A percentile compares a stretch with the other conserved stretches of the same genome.
Conservation (phyloP, 37 sponge, comb jelly and placozoan species). For the Lycopodina hypogea region DNA sequence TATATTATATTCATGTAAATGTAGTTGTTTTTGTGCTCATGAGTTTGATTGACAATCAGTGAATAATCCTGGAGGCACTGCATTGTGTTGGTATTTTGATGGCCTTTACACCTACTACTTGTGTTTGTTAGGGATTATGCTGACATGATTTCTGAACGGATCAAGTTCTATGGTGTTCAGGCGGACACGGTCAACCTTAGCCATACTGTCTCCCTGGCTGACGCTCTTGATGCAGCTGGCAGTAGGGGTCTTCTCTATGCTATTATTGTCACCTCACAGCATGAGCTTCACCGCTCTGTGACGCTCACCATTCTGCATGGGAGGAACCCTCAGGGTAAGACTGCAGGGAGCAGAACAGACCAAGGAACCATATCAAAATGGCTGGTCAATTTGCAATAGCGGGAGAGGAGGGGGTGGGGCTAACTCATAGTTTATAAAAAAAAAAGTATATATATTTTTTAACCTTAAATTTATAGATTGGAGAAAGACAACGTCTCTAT, state of each 20-base stretch:
- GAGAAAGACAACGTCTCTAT: no score
- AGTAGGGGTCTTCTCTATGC: conserved; percentile 67
- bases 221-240: conserved; percentile 64
- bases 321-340: conserved; percentile 75
- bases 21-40: neutral
- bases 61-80: neutral
- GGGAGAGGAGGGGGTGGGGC: no score
- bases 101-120: neutral
- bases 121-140: conserved; percentile 62
- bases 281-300: conserved; percentile 77
- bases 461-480: no score
- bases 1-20: neutral
- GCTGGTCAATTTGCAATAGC: no score
- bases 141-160: conserved; percentile 29
- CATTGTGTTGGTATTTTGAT: neutral
- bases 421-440: no score
- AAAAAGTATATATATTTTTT: no score
- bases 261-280: conserved; percentile 69
- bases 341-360: neutral
- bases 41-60: neutral
- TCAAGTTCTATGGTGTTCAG: conserved; percentile 24
- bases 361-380: no score
- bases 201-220: conserved; percentile 62
- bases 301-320: conserved; percentile 81
- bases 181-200: conserved; percentile 41